A percentile compares a stretch with the other conserved stretches of the same genome.
These are phyloP conservation scores for Monochamus saltuarius DNA, from an alignment of 1,140 invertebrate species.

Conservation along the genomic window DNA sequence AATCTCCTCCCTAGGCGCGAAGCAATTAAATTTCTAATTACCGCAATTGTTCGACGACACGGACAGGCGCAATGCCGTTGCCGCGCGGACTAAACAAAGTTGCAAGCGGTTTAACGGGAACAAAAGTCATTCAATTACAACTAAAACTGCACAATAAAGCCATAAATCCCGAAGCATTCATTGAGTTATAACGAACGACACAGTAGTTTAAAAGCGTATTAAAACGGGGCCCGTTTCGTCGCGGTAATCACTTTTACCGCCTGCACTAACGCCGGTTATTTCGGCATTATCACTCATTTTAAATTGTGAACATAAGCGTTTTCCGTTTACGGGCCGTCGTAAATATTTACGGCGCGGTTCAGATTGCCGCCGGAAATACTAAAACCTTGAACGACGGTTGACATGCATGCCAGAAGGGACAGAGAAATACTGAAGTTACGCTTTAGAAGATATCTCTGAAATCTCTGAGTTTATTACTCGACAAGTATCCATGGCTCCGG, in stretches of 20 bases:
- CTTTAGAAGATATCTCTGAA: too few species aligned
- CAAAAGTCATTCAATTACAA: constrained; percentile 23
- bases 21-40: too few species aligned
- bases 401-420: too few species aligned
- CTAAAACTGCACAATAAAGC: constrained; percentile 22
- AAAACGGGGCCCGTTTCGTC: constrained; percentile 12
- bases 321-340: constrained; percentile 6
- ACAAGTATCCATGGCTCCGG: too few species aligned
- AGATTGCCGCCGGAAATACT: too few species aligned
- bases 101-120: constrained; percentile 13
- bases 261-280: constrained; percentile 16
- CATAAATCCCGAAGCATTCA: constrained; percentile 19
- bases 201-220: constrained; percentile 22
- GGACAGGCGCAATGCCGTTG: too few species aligned
- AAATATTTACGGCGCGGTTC: neutral
- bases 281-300: constrained; percentile 18
- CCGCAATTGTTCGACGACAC: too few species aligned
- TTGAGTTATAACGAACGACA: constrained; percentile 11
- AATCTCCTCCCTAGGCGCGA: too few species aligned
- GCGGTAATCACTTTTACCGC: constrained; percentile 18
- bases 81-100: constrained; percentile 11
- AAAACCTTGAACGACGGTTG: too few species aligned
- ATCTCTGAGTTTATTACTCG: too few species aligned
- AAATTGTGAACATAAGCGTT: constrained; percentile 5
- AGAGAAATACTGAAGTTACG: too few species aligned